A percentile compares a stretch with the other conserved stretches of the same genome.
Evolutionary conservation across 2,888 invertebrate genomes (phyloP).

Genomic region (Hanleya hanleyi): DNA sequence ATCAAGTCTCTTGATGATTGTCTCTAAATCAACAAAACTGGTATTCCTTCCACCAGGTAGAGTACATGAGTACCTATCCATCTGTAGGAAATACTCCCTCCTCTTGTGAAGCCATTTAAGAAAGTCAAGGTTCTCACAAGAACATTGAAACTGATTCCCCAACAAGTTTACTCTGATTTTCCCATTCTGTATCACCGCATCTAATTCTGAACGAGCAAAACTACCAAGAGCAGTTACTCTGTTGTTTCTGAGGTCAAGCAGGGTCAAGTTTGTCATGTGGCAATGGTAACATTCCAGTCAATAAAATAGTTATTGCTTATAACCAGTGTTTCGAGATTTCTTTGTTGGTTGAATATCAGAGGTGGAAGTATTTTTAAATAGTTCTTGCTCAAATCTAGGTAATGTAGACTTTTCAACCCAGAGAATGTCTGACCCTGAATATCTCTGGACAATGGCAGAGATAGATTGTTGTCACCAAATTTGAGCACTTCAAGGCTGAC

Average conservation of each 20-base stretch:
- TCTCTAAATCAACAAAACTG: not conserved
- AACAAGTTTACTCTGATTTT: not conserved
- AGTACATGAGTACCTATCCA: conserved; percentile 2
- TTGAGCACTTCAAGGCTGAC: conserved; percentile 2
- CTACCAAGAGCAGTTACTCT: not conserved
- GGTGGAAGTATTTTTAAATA: not conserved
- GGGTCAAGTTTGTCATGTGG: not conserved
- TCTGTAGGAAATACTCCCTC: not conserved
- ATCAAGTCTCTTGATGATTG: not conserved
- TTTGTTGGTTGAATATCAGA: not conserved
- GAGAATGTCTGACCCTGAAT: not conserved
- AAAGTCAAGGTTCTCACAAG: conserved; percentile 3
- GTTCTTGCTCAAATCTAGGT: conserved; percentile 6
- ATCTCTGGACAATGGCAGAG: not conserved
- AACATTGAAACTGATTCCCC: not conserved
- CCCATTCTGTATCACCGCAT: not conserved
- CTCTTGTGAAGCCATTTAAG: conserved; percentile 7
- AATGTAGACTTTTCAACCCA: not conserved
- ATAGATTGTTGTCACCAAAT: conserved; percentile 9
- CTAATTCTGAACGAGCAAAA: not conserved
- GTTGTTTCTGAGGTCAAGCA: conserved; percentile 1
- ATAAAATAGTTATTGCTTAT: not conserved
- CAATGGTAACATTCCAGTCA: not conserved
- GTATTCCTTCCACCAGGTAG: not conserved
- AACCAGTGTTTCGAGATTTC: not conserved